Base-by-base conservation (phyloP, 2,113 vertebrate species). In the Ahaetulla prasina region DNA sequence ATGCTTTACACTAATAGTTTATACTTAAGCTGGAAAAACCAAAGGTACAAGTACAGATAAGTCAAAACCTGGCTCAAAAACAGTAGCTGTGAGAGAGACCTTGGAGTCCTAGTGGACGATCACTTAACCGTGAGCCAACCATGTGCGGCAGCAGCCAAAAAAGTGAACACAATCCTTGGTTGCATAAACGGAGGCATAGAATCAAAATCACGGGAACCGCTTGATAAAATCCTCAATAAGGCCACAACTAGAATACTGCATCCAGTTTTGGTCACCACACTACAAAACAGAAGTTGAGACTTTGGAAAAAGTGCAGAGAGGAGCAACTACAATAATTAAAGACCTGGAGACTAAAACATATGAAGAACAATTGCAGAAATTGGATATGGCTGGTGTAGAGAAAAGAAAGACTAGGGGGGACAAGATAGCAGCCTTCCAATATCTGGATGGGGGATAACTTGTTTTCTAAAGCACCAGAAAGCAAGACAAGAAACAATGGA, bases 361-460 rank as follows among this genome's bases (percentile, higher is more conserved):
- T 0, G 25, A 60, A 60, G 9, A 27, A 11, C 25, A 2, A 25
- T 0, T 60, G 57, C 57, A 27, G 57, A 25, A 11, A 11, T 2
- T 60, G 57, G 25, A 9, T 11, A 1, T 30, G 57, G 9, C 25
- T 5, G 10, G 0, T 60, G 25, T 10, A 11, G 57, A 60, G 57
- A 8, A 30, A 47, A 47, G 45, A 47, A 47, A 8, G 45, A 47
- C 45, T 47, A 45, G 57, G 25, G 57, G 57, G 25, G 8, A 27
- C 25, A 3, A 0, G 8, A 3, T 1, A 27, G 55, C 55, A 1
- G 57, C 0, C 1, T 60, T 30, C 10, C 57, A 60, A 10, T 30
- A 12, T 60, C 4, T 12, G 45, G 0, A n/a, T n/a, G n/a, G 45
- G 45, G 45, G 45, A 4, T 6, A 45, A 45, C 43, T 45, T 45